Evolutionary conservation across 2,888 invertebrate genomes (phyloP), one percentile per base, ranked within the genome.

Genomic region (Rosalia funebris): DNA sequence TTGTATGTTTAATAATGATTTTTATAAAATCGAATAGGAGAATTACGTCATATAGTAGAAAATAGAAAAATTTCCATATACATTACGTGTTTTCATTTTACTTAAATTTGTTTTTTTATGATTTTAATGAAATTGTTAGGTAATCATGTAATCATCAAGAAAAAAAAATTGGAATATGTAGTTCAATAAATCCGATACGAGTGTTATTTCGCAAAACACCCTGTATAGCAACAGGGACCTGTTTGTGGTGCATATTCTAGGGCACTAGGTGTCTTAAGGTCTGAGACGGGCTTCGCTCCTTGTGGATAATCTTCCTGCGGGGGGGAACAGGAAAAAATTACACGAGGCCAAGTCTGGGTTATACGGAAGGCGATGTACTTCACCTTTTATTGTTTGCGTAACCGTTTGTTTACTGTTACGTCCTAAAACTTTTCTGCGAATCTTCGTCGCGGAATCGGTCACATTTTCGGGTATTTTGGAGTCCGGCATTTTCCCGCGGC

Each of bases 311-410:
- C n/a, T n/a, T n/a, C n/a, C 25, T 7, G 3, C 25, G 25, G 25
- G 10, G 34, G 34, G 10, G 34, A 34, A 11, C 10, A 11, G 34
- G 34, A 34, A 25, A 34, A 34, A 34, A 7, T 34, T n/a, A 34
- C 34, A n/a, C 34, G 34, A 34, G 34, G 34, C 7, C 34, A 34
- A 34, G 34, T 34, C 34, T 34, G 34, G 34, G 34, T 3, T 34
- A 34, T 34, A 34, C 11, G 25, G 34, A 34, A 34, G 34, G 34
- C 34, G 11, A n/a, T 5, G 2, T 10, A 34, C 34, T n/a, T 34
- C 25, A 25, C 10, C 34, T 34, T 34, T 34, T 34, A n/a, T 34
- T 34, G 34, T 11, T 34, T 34, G 11, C 11, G 11, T 34, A 34
- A 34, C 34, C 34, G 10, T 3, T 25, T 25, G 25, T 25, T 25